Conservation (phyloP, 2,113 vertebrate genomes). For the Mormoops blainvillei region DNA sequence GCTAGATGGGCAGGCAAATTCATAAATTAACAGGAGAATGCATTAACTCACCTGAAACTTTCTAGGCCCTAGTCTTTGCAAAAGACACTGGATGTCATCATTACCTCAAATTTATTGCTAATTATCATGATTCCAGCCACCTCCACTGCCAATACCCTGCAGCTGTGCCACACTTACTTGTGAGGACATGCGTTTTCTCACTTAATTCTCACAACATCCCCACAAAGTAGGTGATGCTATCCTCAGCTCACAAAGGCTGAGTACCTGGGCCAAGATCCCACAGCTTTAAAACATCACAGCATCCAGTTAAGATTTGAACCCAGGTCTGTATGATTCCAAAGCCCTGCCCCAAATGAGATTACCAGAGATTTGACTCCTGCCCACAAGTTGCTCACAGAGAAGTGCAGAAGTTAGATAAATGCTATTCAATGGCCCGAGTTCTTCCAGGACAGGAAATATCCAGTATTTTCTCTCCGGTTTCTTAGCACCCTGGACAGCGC, state of each 20-base stretch:
- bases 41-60: neutral
- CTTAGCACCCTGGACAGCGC: conserved; percentile 60
- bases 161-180: neutral
- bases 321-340: neutral
- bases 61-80: neutral
- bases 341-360: neutral
- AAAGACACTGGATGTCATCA: neutral
- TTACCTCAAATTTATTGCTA: neutral
- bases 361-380: neutral
- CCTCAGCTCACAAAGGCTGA: neutral
- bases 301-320: neutral
- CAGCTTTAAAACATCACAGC: neutral
- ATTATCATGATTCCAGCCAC: neutral
- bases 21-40: neutral
- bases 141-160: neutral
- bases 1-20: neutral
- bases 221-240: fast-evolving
- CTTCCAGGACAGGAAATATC: neutral
- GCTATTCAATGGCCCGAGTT: neutral
- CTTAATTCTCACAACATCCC: neutral
- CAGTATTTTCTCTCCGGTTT: fast-evolving
- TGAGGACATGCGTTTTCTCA: neutral
- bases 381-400: neutral
- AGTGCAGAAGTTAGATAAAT: neutral
- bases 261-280: neutral